Percentiles rank a stretch among this genome's conserved stretches.
Evolutionary conservation across 2,888 invertebrate species (phyloP).

Genomic region (Himalopsyche anomala): DNA sequence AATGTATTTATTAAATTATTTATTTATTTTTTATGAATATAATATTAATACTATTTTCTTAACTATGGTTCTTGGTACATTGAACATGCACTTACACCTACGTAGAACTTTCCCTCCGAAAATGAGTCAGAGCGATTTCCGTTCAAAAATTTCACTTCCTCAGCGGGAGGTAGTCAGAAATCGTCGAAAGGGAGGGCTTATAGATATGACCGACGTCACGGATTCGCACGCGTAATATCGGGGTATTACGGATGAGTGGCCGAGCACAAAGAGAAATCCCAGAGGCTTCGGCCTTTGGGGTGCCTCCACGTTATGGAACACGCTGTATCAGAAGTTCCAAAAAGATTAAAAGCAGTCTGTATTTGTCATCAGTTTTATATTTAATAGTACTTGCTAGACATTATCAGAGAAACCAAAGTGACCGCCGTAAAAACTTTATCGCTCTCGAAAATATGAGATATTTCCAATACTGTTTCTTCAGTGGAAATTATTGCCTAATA

Average conservation of each 20-base stretch:
- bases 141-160: slow-evolving; percentile 29
- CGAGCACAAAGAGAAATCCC: slow-evolving; percentile 63
- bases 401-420: no score
- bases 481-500: no score
- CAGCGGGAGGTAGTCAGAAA: neutral
- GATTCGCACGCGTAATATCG: slow-evolving; percentile 63
- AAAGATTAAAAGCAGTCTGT: neutral
- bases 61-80: neutral
- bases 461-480: no score
- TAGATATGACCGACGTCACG: slow-evolving; percentile 56
- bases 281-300: slow-evolving; percentile 62
- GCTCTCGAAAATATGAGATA: no score
- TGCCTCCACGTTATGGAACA: neutral
- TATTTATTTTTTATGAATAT: no score
- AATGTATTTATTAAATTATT: no score
- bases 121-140: slow-evolving; percentile 48
- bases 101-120: slow-evolving; percentile 15
- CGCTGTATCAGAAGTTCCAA: slow-evolving; percentile 10
- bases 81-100: neutral
- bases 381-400: no score
- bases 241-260: slow-evolving; percentile 65
- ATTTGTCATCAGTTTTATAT: neutral
- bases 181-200: slow-evolving; percentile 36
- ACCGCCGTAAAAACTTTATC: no score
- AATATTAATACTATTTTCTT: no score